Conservation (phyloP, 2,797 vertebrate genomes). For the Apogon talboti region DNA sequence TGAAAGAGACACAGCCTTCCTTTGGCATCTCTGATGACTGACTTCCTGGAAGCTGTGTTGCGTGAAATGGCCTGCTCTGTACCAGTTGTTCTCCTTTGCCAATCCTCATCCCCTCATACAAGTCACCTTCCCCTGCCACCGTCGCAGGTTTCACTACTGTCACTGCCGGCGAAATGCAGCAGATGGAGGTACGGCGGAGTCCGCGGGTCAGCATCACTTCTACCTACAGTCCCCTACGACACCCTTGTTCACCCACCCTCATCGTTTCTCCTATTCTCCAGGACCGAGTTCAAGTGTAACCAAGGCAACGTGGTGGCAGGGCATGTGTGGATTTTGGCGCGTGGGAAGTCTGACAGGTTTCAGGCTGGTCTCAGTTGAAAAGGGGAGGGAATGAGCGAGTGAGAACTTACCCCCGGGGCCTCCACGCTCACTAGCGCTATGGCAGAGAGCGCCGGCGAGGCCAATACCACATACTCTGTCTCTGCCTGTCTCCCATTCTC, state of each 20-base stretch:
- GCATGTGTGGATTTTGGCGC: conserved; percentile 38
- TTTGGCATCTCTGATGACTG: conserved; percentile 74
- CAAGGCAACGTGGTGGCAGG: conserved; percentile 47
- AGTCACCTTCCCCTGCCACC: conserved; percentile 51
- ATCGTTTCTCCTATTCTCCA: conserved; percentile 13
- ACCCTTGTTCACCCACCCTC: conserved; percentile 29
- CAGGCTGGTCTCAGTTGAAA: conserved; percentile 37
- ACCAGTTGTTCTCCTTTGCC: conserved; percentile 60
- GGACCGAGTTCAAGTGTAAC: conserved; percentile 46
- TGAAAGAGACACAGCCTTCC: conserved; percentile 75
- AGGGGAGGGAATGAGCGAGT: conserved; percentile 20
- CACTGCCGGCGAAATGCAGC: conserved; percentile 47
- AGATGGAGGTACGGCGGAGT: conserved; percentile 16
- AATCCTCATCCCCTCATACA: conserved; percentile 59
- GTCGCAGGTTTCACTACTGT: conserved; percentile 39
- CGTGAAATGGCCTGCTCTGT: conserved; percentile 79
- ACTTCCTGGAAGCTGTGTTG: conserved; percentile 76
- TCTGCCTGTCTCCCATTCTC: conserved; percentile 7
- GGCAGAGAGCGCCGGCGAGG: conserved; percentile 25
- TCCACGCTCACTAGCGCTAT: conserved; percentile 21
- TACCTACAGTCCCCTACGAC: conserved; percentile 28
- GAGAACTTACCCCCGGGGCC: conserved; percentile 37
- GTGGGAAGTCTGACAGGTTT: conserved; percentile 55
- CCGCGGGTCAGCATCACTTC: conserved; percentile 34
- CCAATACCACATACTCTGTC: conserved; percentile 25